Conservation (phyloP, 2,113 vertebrate genomes). For the Fulmarus glacialis region DNA sequence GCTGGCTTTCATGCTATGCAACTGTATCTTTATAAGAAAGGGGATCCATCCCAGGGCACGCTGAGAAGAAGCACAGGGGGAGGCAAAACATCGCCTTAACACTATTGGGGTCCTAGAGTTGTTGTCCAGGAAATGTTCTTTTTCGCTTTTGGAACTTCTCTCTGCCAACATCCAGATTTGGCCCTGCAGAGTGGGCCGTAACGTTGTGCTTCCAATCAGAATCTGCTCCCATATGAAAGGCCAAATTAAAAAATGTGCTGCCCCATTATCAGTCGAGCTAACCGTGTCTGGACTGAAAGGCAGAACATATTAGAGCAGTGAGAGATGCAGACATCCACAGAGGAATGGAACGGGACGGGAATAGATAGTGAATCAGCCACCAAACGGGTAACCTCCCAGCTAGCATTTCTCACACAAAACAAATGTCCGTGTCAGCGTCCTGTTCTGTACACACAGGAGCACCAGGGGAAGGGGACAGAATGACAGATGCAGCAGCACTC, state of each 20-base stretch:
- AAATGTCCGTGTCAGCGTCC: neutral
- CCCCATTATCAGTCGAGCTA: neutral
- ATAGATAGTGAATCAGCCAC: constrained; percentile 20
- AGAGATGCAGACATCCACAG: neutral
- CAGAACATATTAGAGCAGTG: neutral
- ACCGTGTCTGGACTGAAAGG: neutral
- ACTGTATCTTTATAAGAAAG: neutral
- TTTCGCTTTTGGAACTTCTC: neutral
- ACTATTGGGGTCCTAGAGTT: neutral
- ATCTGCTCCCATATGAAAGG: neutral
- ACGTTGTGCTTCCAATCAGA: neutral
- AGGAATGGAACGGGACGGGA: neutral
- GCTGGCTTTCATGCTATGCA: neutral
- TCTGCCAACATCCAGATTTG: neutral
- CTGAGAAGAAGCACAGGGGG: neutral
- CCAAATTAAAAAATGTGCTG: neutral
- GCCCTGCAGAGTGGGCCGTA: neutral
- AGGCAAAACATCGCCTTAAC: neutral
- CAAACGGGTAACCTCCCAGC: neutral
- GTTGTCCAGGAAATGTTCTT: neutral
- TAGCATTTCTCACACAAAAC: neutral
- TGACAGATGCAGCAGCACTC: neutral
- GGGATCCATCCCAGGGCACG: neutral
- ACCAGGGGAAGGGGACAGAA: neutral
- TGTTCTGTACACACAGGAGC: neutral